Conservation (phyloP, 2,113 vertebrate genomes). For the Eira barbara region DNA sequence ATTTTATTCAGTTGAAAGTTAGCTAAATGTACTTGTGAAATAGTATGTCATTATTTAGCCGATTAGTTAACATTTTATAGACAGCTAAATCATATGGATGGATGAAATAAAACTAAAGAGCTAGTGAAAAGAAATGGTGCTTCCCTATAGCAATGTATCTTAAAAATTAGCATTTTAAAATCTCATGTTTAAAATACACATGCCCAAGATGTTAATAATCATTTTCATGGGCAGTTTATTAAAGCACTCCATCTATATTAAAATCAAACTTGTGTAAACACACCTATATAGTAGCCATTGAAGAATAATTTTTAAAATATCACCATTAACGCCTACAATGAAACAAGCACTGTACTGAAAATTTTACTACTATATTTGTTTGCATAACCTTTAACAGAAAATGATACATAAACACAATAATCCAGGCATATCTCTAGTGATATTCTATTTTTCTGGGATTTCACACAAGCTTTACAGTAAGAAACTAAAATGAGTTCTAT, state of each 20-base stretch:
- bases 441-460: neutral
- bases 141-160: neutral
- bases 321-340: neutral
- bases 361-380: neutral
- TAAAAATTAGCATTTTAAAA: conserved; percentile 34
- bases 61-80: conserved; percentile 24
- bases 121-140: neutral
- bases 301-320: conserved; percentile 16
- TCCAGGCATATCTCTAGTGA: neutral
- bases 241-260: neutral
- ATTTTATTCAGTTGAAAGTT: neutral
- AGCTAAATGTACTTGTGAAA: neutral
- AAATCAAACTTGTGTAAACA: conserved; percentile 15
- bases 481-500: neutral
- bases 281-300: neutral
- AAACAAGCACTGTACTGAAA: neutral
- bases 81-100: neutral
- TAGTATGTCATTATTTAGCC: neutral
- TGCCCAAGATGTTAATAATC: neutral
- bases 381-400: neutral
- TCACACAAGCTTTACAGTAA: neutral
- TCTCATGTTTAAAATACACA: conserved; percentile 11
- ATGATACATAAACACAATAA: neutral
- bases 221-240: neutral
- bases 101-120: neutral